These are phyloP conservation scores for Chelidonichthys spinosus DNA, from an alignment of 2,797 vertebrate species.

Conservation along the genomic window DNA sequence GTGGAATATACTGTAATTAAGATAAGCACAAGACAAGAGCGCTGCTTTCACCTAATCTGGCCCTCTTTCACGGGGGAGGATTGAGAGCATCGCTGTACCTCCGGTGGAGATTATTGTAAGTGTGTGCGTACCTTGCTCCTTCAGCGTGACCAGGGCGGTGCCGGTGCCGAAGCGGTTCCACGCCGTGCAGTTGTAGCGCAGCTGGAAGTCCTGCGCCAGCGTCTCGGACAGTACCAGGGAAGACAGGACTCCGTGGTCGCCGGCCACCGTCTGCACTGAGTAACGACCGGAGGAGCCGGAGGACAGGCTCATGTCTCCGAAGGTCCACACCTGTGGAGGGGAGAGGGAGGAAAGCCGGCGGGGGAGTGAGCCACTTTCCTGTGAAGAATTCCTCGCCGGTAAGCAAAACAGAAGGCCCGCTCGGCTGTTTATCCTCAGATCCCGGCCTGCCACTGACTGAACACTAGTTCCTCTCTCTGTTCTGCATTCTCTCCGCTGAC, in stretches of 20 bases:
- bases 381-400: constrained; percentile 21
- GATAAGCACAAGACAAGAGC: constrained; percentile 73
- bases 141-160: constrained; percentile 76
- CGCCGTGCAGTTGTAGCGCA: constrained; percentile 82
- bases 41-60: constrained; percentile 61
- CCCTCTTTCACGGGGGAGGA: constrained; percentile 32
- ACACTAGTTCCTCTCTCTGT: constrained; percentile 42
- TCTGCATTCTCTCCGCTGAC: constrained; percentile 54
- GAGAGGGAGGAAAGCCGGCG: constrained; percentile 16
- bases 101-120: background rate
- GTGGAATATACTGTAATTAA: constrained; percentile 80
- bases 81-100: constrained; percentile 37
- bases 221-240: constrained; percentile 89
- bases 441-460: constrained; percentile 40
- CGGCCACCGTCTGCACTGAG: constrained; percentile 89
- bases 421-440: constrained; percentile 58
- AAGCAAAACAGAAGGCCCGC: constrained; percentile 16
- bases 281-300: constrained; percentile 88
- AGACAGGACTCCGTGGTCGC: constrained; percentile 85
- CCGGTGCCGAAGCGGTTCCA: constrained; percentile 81
- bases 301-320: constrained; percentile 87
- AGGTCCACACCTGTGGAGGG: constrained; percentile 89
- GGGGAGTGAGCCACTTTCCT: constrained; percentile 32
- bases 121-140: constrained; percentile 76
- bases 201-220: constrained; percentile 86